Base-by-base conservation (phyloP, 2,888 invertebrate species). In the Dicycla oo region DNA sequence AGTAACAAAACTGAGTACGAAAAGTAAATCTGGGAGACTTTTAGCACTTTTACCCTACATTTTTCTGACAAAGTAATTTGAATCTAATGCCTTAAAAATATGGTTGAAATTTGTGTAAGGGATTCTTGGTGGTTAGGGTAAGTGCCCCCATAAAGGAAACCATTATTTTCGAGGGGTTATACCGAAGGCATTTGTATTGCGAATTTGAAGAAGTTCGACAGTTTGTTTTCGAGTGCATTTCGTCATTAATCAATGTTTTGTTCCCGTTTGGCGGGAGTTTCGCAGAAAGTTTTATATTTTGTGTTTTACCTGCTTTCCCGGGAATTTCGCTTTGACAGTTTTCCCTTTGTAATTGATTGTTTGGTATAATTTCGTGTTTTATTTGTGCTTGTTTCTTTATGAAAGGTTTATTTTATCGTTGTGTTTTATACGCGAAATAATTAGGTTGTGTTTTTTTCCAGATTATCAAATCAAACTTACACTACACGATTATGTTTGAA, bases 221-320 rank as follows among this genome's bases (percentile, higher is more conserved):
- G 95, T 96, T 95, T 94, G 95, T 95, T 94, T 93, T 93, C 95
- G 94, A 96, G 96, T 96, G 96, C 96, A 96, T 96, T 96, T 95
- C 87, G 90, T 94, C 94, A 96, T 96, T 95, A 94, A 96, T 95
- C 94, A 96, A 93, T 94, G 95, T 95, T 95, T 95, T 95, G 95
- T 96, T 95, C 91, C 88, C 88, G 86, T 89, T 88, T 79, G 86
- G 82, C 78, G 84, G 83, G 85, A 88, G 91, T 93, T 93, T 63
- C 78, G 56, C 67, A 47, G 73, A n/a, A 82, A 83, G 58, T 86
- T 86, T 93, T 94, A 91, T 93, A 91, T 93, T 93, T 94, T 89
- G 89, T 90, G 92, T 93, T 94, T 93, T 93, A 95, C 95, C 95
- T 95, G 95, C 91, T 94, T 92, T 88, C 89, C 70, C 79, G 87